phyloP scores from a whole-genome alignment of 1,140 invertebrate genomes.

The Drosophila athabasca region DNA sequence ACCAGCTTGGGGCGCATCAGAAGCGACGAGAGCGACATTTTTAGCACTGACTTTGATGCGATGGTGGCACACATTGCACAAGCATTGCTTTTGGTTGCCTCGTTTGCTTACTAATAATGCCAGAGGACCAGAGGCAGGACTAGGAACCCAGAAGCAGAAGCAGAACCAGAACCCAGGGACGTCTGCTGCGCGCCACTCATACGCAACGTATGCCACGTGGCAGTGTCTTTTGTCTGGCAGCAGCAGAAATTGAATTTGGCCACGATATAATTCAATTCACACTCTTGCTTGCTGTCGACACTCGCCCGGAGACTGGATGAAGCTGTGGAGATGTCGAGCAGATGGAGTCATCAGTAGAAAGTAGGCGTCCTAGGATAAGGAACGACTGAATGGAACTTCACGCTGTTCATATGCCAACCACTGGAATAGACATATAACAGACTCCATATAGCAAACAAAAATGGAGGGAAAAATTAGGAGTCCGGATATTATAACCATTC shows the following conservation, averaged over 20 bases:
- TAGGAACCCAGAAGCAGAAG: no score
- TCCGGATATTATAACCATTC: background rate
- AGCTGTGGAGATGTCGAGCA: no score
- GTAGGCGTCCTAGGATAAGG: no score
- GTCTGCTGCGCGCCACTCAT: slow-evolving; percentile 34
- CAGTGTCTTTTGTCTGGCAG: slow-evolving; percentile 35
- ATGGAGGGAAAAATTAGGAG: background rate
- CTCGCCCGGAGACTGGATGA: background rate
- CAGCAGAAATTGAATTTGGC: slow-evolving; percentile 70
- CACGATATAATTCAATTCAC: slow-evolving; percentile 70
- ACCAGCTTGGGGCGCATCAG: slow-evolving; percentile 55
- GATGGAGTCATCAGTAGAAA: no score
- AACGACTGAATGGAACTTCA: no score
- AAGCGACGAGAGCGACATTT: slow-evolving; percentile 39
- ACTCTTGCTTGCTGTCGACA: slow-evolving; percentile 20
- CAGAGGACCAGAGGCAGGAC: slow-evolving; percentile 6
- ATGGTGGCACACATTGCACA: slow-evolving; percentile 11
- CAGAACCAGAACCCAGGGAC: background rate
- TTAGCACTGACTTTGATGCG: slow-evolving; percentile 36
- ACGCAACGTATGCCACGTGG: slow-evolving; percentile 63
- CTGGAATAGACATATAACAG: background rate
- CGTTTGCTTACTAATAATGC: slow-evolving; percentile 55
- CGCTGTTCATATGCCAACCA: no score
- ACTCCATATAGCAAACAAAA: background rate
- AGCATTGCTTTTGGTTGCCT: slow-evolving; percentile 24